A percentile compares a stretch with the other conserved stretches of the same genome.
Evolutionary conservation across 2,113 vertebrate genomes (phyloP).

Genomic region (Alethe castanea): DNA sequence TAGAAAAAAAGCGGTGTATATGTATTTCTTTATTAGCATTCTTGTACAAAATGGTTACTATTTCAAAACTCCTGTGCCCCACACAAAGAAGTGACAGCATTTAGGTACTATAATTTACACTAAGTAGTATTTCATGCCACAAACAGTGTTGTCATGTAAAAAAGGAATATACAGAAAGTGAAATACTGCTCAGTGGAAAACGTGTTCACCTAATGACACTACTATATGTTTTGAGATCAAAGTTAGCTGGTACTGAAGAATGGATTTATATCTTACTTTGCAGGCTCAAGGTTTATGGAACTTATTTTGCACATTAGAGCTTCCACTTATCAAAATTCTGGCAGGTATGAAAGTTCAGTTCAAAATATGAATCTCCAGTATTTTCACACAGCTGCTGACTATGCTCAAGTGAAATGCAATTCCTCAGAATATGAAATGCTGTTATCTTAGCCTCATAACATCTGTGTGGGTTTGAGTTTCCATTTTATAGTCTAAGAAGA

Average conservation of each 20-base stretch:
- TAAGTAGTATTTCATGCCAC: neutral
- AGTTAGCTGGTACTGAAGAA: neutral
- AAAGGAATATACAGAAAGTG: neutral
- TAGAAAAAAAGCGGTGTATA: neutral
- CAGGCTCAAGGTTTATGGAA: conserved; percentile 84
- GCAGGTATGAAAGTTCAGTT: conserved; percentile 78
- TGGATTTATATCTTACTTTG: neutral
- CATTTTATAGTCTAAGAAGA: neutral
- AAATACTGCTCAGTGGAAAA: neutral
- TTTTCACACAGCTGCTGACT: neutral
- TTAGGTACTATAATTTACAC: neutral
- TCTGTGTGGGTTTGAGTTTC: neutral
- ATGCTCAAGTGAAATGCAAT: neutral
- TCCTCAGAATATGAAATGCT: neutral
- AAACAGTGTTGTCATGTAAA: neutral
- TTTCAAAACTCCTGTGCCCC: neutral
- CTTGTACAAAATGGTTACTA: neutral
- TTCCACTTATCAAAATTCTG: conserved; percentile 86
- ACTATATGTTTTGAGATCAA: neutral
- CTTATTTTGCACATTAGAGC: conserved; percentile 84
- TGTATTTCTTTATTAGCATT: neutral
- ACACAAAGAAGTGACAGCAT: neutral
- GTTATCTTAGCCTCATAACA: neutral
- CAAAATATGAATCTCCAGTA: neutral
- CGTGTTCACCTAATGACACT: neutral